Percentiles rank a stretch among this genome's conserved stretches.
Evolutionary conservation across 2,797 vertebrate species (phyloP).

Genomic region (Gallirallus australis): DNA sequence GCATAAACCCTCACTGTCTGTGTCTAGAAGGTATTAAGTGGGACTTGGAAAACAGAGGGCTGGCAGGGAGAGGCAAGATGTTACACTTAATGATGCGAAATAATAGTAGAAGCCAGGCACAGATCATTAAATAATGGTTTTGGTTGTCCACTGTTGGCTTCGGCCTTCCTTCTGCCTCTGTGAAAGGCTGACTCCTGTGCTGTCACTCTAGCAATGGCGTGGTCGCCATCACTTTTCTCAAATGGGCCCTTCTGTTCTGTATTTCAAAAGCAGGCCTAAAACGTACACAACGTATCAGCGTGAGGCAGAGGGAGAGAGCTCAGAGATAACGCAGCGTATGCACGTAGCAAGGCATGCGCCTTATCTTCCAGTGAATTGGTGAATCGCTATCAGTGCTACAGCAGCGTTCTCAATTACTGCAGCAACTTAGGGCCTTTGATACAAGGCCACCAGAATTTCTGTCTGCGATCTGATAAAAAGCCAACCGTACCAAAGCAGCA

Average conservation of each 20-base stretch:
- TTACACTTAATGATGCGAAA: background rate
- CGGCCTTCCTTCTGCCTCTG: background rate
- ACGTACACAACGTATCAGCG: background rate
- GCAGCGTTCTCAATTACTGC: background rate
- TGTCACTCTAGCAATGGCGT: background rate
- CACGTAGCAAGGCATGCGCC: background rate
- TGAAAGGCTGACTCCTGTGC: background rate
- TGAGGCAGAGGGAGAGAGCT: background rate
- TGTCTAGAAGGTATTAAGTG: background rate
- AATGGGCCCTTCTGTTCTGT: background rate
- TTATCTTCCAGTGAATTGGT: background rate
- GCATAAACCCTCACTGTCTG: background rate
- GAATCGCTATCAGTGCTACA: background rate
- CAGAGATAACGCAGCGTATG: background rate
- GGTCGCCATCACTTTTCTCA: background rate
- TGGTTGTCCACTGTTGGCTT: background rate
- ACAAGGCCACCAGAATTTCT: background rate
- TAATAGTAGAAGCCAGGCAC: background rate
- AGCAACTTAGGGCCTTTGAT: background rate
- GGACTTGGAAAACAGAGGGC: background rate
- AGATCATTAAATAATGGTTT: background rate
- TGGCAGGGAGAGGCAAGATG: background rate
- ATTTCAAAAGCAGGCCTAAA: background rate
- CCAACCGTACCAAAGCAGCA: constrained; percentile 3
- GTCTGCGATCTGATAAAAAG: constrained; percentile 29